Evolutionary conservation across 2,113 vertebrate species (phyloP), one percentile per base, ranked within the genome.

Genomic region (Psittacula cyanocephala): DNA sequence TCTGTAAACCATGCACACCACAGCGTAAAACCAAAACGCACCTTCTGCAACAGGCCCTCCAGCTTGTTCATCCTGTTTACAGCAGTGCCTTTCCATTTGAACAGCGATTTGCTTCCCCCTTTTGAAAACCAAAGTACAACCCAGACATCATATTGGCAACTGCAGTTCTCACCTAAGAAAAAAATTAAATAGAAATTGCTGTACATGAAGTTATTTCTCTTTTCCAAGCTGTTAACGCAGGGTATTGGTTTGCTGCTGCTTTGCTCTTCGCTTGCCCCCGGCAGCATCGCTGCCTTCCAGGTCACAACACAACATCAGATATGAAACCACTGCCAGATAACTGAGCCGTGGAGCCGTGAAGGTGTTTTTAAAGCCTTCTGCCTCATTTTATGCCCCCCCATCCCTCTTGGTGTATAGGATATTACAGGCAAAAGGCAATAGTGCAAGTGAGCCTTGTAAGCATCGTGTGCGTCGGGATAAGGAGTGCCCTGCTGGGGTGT

Each of bases 1-100:
- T 97, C 94, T 93, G 97, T 97, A 97, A 98, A 97, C 97, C 98
- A 98, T 98, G 98, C 98, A 98, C 95, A 97, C 97, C 97, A 98
- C 97, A 97, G 96, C 96, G 93, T 91, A 95, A 96, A 97, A 95
- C 97, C 95, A 97, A 93, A 96, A 92, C 44, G 96, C 92, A 97
- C 86, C 82, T 95, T 76, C 96, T 96, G 93, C 95, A 95, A 95
- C 85, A 95, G 97, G 97, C 95, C 94, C 82, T 88, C 52, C 76
- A 71, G 83, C 88, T 81, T 0, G 0, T 67, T 86, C 76, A 83
- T 89, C 97, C 97, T 95, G 89, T 86, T 96, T 78, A 78, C 91
- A 96, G 93, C 71, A 95, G 78, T 76, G 95, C 91, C 77, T 92
- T 87, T 93, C 91, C 76, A 43, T 89, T 96, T 96, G 71, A 81